Evolutionary conservation across 2,888 invertebrate genomes (phyloP).

Genomic region (Drosophila heteroneura): DNA sequence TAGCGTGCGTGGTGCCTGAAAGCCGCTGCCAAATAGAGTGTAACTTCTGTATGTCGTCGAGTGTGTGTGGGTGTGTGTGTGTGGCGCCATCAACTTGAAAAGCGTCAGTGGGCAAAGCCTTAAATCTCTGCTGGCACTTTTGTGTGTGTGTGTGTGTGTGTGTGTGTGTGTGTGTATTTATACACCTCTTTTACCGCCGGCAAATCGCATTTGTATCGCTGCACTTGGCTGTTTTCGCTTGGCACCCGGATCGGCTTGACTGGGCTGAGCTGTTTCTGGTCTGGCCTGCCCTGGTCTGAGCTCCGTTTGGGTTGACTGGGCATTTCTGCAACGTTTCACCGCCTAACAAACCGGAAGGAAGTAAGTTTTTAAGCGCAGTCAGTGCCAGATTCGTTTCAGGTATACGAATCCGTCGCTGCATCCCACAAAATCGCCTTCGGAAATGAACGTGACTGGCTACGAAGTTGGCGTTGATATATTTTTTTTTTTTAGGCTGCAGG

Average conservation of each 20-base stretch:
- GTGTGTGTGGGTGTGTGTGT: conserved; percentile 1
- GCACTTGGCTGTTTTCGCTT: conserved; percentile 52
- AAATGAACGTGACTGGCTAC: conserved; percentile 36
- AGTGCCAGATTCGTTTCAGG: conserved; percentile 38
- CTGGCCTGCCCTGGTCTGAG: conserved; percentile 8
- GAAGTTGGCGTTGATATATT: conserved; percentile 2
- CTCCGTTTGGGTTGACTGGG: conserved; percentile 16
- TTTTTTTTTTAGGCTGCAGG: neutral
- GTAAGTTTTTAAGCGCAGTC: conserved; percentile 74
- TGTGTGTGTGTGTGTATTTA: conserved; percentile 31
- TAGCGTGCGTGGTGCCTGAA: conserved; percentile 57
- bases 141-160: neutral
- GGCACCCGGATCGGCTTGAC: conserved; percentile 1
- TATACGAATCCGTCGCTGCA: conserved; percentile 19
- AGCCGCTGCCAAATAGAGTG: conserved; percentile 76
- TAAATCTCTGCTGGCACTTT: conserved; percentile 72
- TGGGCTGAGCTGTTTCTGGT: conserved; percentile 13
- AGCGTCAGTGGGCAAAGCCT: conserved; percentile 69
- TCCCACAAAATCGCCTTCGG: conserved; percentile 60
- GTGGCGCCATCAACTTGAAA: conserved; percentile 73
- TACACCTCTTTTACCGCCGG: conserved; percentile 53
- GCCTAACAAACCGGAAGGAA: conserved; percentile 79
- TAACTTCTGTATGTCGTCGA: conserved; percentile 50
- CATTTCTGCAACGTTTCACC: conserved; percentile 66
- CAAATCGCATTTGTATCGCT: conserved; percentile 77